Evolutionary conservation across 2,797 vertebrate species (phyloP).

Genomic region (Naso thynnoides): DNA sequence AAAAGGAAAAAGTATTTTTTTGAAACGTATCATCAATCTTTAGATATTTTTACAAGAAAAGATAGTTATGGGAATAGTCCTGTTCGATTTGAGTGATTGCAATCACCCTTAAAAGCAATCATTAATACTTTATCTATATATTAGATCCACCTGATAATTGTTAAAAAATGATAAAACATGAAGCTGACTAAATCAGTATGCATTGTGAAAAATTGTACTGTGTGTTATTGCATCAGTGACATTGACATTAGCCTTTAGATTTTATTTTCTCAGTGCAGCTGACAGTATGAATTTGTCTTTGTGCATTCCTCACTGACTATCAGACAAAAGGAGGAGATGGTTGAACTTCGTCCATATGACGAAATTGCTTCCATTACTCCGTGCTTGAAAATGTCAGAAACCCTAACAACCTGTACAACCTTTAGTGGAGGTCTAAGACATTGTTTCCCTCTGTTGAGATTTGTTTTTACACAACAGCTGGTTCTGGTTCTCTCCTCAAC

Average conservation of each 20-base stretch:
- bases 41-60: neutral
- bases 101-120: neutral
- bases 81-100: neutral
- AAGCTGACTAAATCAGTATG: slow-evolving; percentile 16
- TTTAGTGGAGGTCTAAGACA: slow-evolving; percentile 65
- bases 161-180: neutral
- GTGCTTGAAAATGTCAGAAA: slow-evolving; percentile 65
- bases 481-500: slow-evolving; percentile 66
- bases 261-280: slow-evolving; percentile 22
- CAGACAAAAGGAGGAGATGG: slow-evolving; percentile 56
- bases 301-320: slow-evolving; percentile 34
- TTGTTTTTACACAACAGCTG: slow-evolving; percentile 76
- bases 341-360: slow-evolving; percentile 47
- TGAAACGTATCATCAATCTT: neutral
- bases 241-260: neutral
- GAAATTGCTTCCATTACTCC: slow-evolving; percentile 68
- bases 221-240: slow-evolving; percentile 31
- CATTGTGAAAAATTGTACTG: neutral
- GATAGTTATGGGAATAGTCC: neutral
- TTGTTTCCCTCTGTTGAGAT: slow-evolving; percentile 64
- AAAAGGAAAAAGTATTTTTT: neutral
- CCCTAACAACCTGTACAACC: slow-evolving; percentile 62
- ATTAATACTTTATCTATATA: neutral
- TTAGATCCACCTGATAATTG: neutral
- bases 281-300: slow-evolving; percentile 40